Percentiles rank a stretch among this genome's conserved stretches.
phyloP scores from a whole-genome alignment of 2,113 vertebrate species.

The Coracopsis vasa region DNA sequence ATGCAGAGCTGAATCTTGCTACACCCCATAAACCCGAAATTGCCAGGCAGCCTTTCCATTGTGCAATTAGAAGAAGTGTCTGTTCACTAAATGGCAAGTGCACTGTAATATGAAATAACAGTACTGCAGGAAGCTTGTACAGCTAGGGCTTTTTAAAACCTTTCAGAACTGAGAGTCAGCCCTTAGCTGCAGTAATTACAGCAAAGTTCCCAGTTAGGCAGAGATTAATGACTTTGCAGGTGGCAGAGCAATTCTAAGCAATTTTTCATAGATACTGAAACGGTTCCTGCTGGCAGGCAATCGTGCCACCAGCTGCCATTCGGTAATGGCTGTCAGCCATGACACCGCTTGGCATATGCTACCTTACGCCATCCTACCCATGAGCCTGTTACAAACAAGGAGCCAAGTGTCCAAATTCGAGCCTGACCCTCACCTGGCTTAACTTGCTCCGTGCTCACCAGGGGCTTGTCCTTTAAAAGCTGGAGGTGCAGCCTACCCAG shows the following conservation, averaged over 20 bases:
- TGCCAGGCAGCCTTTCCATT: background rate
- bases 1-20: background rate
- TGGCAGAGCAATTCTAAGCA: background rate
- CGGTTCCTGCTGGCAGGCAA: background rate
- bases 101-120: rapidly evolving
- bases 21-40: too few relatives aligned
- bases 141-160: background rate
- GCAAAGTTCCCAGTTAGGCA: background rate
- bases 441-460: background rate
- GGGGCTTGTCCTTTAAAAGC: background rate
- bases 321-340: background rate
- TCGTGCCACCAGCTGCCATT: background rate
- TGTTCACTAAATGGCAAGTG: rapidly evolving
- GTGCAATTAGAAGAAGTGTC: background rate
- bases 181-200: background rate
- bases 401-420: background rate
- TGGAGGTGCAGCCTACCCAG: rapidly evolving
- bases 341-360: background rate
- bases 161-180: background rate
- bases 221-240: conserved; percentile 34
- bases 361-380: rapidly evolving
- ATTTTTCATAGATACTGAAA: background rate
- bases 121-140: background rate
- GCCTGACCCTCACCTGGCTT: background rate
- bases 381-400: background rate